These are phyloP conservation scores for Peromyscus eremicus DNA, from an alignment of 2,797 vertebrate species.

Conservation along the genomic window DNA sequence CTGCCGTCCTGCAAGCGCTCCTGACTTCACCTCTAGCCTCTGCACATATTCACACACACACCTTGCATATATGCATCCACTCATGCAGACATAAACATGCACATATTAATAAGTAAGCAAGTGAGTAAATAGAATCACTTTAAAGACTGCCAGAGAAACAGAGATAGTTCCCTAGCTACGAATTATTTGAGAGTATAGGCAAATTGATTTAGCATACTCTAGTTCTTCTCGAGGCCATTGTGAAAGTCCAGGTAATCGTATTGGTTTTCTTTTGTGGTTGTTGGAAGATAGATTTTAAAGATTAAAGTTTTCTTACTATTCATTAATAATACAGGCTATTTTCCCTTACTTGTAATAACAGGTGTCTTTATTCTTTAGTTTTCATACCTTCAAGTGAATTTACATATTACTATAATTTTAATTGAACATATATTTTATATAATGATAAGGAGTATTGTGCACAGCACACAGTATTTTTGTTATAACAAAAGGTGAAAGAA, in stretches of 20 bases:
- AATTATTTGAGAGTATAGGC: neutral
- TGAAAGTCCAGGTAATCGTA: conserved; percentile 15
- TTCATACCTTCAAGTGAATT: conserved; percentile 4
- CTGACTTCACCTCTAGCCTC: neutral
- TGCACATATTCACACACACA: neutral
- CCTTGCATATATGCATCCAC: neutral
- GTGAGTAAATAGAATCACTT: neutral
- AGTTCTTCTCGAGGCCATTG: conserved; percentile 7
- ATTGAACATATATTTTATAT: conserved; percentile 28
- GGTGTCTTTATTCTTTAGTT: neutral
- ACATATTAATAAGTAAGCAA: neutral
- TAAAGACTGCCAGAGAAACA: conserved; percentile 31
- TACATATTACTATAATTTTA: conserved; percentile 42
- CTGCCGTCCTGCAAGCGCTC: neutral
- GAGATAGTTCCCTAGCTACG: neutral
- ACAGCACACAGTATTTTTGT: conserved; percentile 17
- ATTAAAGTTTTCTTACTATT: conserved; percentile 27
- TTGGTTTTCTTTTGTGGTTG: neutral
- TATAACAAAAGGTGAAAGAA: conserved; percentile 26
- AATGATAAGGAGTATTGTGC: neutral
- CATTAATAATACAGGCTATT: neutral
- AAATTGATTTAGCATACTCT: conserved; percentile 11
- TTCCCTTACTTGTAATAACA: conserved; percentile 20
- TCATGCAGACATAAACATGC: neutral
- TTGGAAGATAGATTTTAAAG: conserved; percentile 43